Evolutionary conservation across 2,797 vertebrate genomes (phyloP), one percentile per base, ranked within the genome.

Genomic region (Leucoraja ocellata): DNA sequence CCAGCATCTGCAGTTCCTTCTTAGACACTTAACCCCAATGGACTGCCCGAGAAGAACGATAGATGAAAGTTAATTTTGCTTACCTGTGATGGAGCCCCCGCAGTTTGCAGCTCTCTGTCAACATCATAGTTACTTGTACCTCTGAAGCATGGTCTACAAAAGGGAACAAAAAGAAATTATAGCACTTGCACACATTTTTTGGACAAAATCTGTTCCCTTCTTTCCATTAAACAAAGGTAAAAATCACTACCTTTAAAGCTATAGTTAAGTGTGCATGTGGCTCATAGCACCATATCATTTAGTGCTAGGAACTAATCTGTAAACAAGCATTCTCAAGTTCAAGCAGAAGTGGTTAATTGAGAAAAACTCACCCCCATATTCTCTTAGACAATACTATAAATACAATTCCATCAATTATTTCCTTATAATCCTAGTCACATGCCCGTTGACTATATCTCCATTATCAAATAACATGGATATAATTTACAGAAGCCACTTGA

Each of bases 111-210:
- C 99, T 99, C 95, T 99, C 99, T 1, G 99, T 99, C 94, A 99
- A 95, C 98, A 99, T 99, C 98, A 99, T 99, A 54, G 98, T 99
- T 96, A 99, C 98, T 96, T 99, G 99, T 68, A 99, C 97, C 96
- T 99, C 99, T 5, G 98, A 99, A 5, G 98, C 98, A 93, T 99
- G 98, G 96, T 99, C 99, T 99, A 95, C 61, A 81, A 93, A 90
- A 23, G 23, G 14, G 93, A 9, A 94, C 18, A 36, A 93, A 93
- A 86, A 63, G 63, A 65, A 65, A 68, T 36, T 65, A 18, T 32
- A 11, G 13, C 84, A n/a, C 6, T 10, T 36, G n/a, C 61, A 68
- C 32, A 78, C n/a, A 78, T 14, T 32, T 16, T 36, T 32, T 23
- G 58, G 9, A 13, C 54, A 63, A 61, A 61, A 25, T n/a, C 8